These are phyloP conservation scores for Zeugodacus cucurbitae DNA, from an alignment of 1,140 invertebrate genomes.

Conservation along the genomic window DNA sequence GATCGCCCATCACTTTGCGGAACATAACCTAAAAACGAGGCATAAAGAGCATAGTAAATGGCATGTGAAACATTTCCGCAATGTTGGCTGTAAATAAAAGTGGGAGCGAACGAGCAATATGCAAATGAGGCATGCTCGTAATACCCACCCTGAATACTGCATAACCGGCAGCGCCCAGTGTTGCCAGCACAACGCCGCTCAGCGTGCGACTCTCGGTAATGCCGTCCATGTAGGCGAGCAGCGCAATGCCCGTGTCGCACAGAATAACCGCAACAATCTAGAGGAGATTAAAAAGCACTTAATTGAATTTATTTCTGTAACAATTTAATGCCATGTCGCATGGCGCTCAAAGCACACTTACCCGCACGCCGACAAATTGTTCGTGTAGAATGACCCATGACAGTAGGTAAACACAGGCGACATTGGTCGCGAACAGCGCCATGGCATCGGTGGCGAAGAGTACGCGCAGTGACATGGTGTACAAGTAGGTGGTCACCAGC, in stretches of 20 bases:
- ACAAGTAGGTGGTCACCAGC: conserved; percentile 93
- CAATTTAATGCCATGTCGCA: conserved; percentile 21
- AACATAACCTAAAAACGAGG: conserved; percentile 79
- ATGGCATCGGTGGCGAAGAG: conserved; percentile 91
- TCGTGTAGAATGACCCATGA: conserved; percentile 97
- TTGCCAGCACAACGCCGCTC: conserved; percentile 90
- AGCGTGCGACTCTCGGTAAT: conserved; percentile 89
- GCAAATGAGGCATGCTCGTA: neutral
- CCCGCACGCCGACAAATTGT: conserved; percentile 94
- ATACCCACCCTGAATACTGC: conserved; percentile 88
- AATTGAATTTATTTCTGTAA: conserved; percentile 34
- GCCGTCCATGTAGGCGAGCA: conserved; percentile 95
- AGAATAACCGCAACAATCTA: conserved; percentile 96
- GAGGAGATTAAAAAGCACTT: conserved; percentile 29
- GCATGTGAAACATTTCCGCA: neutral
- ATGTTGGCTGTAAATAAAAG: neutral
- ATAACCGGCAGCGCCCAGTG: conserved; percentile 87
- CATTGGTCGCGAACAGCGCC: conserved; percentile 92
- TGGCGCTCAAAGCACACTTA: conserved; percentile 62
- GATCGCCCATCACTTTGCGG: conserved; percentile 91
- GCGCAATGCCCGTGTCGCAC: conserved; percentile 92
- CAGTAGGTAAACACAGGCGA: conserved; percentile 91
- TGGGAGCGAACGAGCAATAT: neutral
- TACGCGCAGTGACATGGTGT: conserved; percentile 85
- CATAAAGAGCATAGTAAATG: neutral